Base-by-base conservation (phyloP, 2,888 invertebrate genomes). In the Leucozona laternaria region DNA sequence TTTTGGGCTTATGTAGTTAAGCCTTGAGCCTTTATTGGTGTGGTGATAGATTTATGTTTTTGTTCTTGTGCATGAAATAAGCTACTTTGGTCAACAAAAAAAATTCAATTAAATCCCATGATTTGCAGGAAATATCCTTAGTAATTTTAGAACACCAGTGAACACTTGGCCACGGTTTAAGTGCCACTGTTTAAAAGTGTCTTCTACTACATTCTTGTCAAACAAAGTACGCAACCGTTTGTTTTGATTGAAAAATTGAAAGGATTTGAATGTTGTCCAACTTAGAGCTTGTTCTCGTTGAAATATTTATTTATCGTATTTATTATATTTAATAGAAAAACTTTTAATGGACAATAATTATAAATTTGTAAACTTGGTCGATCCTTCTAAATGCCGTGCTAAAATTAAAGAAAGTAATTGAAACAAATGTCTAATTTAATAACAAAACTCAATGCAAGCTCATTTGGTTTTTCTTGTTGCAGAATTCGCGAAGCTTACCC, bases 401-500 rank as follows among this genome's bases (percentile, higher is more conserved):
- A 90, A 90, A 5, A 89, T 92, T 3, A 91, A 88, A 88, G 90
- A 91, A 8, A 90, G 90, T 90, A 89, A 85, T 89, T 88, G n/a
- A 2, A 1, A 3, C 1, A 43, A 55, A 37, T 28, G 17, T 11
- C 4, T 4, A 0, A 1, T 3, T 68, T 5, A 45, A 50, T 8
- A 1, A 20, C 4, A 37, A 31, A 17, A 48, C 22, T 34, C 2
- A 11, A 17, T 4, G 15, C 6, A 31, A 31, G 2, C 10, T 28
- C 31, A 17, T 20, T 31, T 57, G 3, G 4, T 4, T 31, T 70
- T 40, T 6, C 7, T 75, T 79, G 8, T 60, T 53, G 15, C 53
- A 91, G 91, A 90, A 86, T 92, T 92, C 71, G 89, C 91, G 1
- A 92, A 92, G 88, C 86, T 92, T 48, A 92, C 92, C n/a, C 89